Conservation (phyloP, 2,888 invertebrate species). For the Hydroisotoma schaefferi region DNA sequence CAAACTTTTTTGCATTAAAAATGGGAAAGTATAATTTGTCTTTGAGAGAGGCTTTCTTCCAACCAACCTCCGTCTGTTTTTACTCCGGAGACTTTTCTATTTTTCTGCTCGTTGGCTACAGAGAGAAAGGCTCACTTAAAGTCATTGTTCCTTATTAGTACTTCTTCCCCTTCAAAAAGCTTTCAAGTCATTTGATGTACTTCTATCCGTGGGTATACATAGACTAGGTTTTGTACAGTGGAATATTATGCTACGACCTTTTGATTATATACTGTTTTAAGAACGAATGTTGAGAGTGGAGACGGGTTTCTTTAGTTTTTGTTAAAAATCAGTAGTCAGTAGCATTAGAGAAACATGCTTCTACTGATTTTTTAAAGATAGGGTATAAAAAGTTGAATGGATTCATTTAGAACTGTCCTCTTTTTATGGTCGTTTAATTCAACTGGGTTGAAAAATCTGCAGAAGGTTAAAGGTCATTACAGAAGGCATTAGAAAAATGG, state of each 20-base stretch:
- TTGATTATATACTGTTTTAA: neutral
- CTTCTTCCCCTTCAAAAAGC: neutral
- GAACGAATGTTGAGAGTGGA: no score
- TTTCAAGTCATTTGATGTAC: neutral
- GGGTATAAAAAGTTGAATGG: no score
- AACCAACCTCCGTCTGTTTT: neutral
- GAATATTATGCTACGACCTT: no score
- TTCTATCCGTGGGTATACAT: neutral
- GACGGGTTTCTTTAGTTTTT: no score
- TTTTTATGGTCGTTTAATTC: constrained; percentile 33
- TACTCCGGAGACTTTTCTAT: no score
- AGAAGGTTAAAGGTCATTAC: constrained; percentile 37
- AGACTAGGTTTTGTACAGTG: no score
- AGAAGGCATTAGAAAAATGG: constrained; percentile 21
- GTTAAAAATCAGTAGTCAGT: no score
- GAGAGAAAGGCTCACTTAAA: neutral
- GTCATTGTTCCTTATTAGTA: neutral
- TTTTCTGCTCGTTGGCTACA: neutral
- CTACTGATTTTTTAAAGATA: no score
- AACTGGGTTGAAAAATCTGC: constrained; percentile 34
- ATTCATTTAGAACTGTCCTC: constrained; percentile 14
- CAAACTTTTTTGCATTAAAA: constrained; percentile 7
- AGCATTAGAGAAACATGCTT: no score
- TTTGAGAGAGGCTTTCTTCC: neutral
- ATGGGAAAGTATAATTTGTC: constrained; percentile 13